Evolutionary conservation across 2,888 invertebrate species (phyloP), one percentile per base, ranked within the genome.

Genomic region (Pristionchus mayeri): DNA sequence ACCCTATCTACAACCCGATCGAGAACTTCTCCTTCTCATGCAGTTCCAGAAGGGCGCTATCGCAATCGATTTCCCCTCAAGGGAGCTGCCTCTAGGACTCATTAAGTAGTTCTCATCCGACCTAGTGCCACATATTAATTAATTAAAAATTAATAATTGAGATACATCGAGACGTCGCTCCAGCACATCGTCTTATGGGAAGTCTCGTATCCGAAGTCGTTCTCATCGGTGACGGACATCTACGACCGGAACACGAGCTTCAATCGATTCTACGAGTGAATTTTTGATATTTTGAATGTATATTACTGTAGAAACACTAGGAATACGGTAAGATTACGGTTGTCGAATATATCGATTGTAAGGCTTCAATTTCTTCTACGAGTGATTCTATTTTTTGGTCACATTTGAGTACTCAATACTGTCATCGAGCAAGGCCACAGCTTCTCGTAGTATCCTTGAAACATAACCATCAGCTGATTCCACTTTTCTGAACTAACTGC

Each of bases 181-280:
- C 89, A 88, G 16, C 86, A 88, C 37, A 82, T 86, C 9, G 88
- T 90, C 27, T 81, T 90, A 13, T 90, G 90, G 90, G 90, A 90
- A 44, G 86, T 90, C 11, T 87, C 89, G 1, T 90, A 89, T 81
- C 90, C 90, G 6, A 83, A 88, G 44, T 85, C 88, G 6, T 88
- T 89, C 57, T 85, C 88, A 0, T 84, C 86, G 13, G 86, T 87
- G 4, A 86, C 82, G 75, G 87, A 87, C 27, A 85, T 90, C 71
- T 90, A 89, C 84, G 90, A 90, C 75, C 75, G 86, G 2, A 89
- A 90, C 80, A 88, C 88, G 88, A 87, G 88, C 48, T 89, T 90
- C 76, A 88, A 90, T 54, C 86, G 87, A 52, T 87, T 89, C 54
- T 90, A 90, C 75, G 90, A 89, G 88, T 89, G 13, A 67, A 86